Conservation (phyloP, 2,113 vertebrate species). For the Odocoileus virginianus region DNA sequence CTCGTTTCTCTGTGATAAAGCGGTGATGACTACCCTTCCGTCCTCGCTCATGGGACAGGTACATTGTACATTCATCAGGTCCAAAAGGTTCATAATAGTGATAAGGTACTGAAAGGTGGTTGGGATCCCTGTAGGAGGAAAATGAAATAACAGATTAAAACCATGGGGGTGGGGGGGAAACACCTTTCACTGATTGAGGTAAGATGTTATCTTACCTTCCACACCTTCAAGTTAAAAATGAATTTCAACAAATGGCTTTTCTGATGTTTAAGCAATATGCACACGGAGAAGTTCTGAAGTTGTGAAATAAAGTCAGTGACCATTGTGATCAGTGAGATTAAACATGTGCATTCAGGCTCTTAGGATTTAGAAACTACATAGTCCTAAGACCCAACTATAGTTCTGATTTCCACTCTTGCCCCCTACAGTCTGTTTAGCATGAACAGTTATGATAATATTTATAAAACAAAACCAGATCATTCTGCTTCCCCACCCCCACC, state of each 20-base stretch:
- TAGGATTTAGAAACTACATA: neutral
- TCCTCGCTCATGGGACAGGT: slow-evolving; percentile 95
- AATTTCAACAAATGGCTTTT: slow-evolving; percentile 34
- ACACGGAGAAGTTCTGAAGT: slow-evolving; percentile 12
- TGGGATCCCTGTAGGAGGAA: slow-evolving; percentile 85
- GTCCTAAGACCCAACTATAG: neutral
- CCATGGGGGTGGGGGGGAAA: no score
- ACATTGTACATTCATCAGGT: slow-evolving; percentile 96
- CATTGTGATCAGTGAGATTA: slow-evolving; percentile 2
- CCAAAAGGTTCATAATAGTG: slow-evolving; percentile 97
- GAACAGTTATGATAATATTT: neutral
- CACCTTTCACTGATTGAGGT: slow-evolving; percentile 21
- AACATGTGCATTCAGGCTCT: neutral
- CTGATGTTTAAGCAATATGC: slow-evolving; percentile 41
- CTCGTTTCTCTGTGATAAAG: slow-evolving; percentile 97
- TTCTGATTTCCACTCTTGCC: neutral
- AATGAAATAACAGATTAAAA: slow-evolving; percentile 18
- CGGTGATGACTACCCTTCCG: slow-evolving; percentile 96
- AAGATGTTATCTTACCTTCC: slow-evolving; percentile 53
- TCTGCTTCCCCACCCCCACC: neutral
- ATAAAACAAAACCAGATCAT: slow-evolving; percentile 14
- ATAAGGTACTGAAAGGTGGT: slow-evolving; percentile 92
- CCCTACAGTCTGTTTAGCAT: neutral
- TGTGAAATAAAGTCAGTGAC: slow-evolving; percentile 32
- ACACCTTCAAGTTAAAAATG: slow-evolving; percentile 48